Evolutionary conservation across 2,113 vertebrate genomes (phyloP).

Genomic region (Astatotilapia flaviijosephi): DNA sequence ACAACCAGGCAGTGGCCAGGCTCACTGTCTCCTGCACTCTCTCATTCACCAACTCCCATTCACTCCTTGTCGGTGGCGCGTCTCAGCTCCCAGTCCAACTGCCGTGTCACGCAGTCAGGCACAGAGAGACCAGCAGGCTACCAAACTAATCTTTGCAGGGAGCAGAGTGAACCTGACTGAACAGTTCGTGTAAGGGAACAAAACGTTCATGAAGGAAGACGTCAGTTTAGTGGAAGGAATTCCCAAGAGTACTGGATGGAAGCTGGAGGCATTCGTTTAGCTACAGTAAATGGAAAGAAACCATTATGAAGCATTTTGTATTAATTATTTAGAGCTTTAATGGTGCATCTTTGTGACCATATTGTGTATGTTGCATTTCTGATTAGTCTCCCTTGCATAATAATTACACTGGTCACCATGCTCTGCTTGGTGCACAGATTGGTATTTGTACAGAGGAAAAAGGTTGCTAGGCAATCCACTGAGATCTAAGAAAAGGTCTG

Average conservation of each 20-base stretch:
- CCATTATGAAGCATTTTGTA: background rate
- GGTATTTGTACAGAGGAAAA: conserved; percentile 42
- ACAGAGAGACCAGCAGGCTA: background rate
- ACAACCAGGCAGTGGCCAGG: background rate
- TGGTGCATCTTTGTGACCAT: background rate
- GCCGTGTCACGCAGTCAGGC: background rate
- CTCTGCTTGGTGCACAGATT: conserved; percentile 27
- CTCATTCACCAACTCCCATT: background rate
- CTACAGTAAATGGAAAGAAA: background rate
- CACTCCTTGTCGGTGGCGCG: background rate
- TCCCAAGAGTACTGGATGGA: background rate
- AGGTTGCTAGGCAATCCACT: conserved; percentile 68
- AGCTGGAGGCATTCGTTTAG: background rate
- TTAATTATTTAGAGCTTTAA: background rate
- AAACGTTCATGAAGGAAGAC: background rate
- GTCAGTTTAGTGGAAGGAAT: background rate
- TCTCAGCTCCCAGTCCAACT: background rate
- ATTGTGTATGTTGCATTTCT: background rate
- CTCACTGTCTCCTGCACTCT: background rate
- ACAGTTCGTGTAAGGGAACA: background rate
- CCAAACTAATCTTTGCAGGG: background rate
- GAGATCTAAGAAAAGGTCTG: conserved; percentile 62
- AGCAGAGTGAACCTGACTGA: background rate
- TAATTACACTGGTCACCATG: conserved; percentile 34
- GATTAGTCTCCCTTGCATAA: conserved; percentile 6